These are phyloP conservation scores for Dicrurus megarhynchus DNA, from an alignment of 2,113 vertebrate genomes.

Conservation along the genomic window DNA sequence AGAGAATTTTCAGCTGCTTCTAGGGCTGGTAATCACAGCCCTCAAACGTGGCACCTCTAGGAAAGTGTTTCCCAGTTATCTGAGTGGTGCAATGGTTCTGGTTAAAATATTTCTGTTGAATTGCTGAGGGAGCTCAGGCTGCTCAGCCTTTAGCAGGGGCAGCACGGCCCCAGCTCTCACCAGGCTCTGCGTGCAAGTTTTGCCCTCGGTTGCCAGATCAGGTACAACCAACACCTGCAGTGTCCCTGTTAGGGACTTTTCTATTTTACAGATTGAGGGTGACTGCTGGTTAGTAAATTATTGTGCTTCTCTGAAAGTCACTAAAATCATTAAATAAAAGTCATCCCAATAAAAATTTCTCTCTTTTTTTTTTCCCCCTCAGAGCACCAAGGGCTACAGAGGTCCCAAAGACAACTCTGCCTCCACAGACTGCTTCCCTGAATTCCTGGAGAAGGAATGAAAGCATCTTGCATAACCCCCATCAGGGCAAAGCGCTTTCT, in stretches of 20 bases:
- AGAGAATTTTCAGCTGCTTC: neutral
- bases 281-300: neutral
- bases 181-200: neutral
- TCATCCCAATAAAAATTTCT: neutral
- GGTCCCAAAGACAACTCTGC: neutral
- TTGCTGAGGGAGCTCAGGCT: neutral
- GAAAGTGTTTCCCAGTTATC: neutral
- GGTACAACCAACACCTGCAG: neutral
- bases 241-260: neutral
- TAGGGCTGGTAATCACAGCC: neutral
- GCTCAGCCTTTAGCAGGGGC: neutral
- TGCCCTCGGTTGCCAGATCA: neutral
- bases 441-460: neutral
- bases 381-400: neutral
- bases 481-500: neutral
- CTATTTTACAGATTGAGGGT: neutral
- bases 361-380: neutral
- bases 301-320: neutral
- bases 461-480: neutral
- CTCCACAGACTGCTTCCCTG: neutral
- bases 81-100: neutral
- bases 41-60: accelerated
- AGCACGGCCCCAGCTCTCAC: neutral
- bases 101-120: neutral
- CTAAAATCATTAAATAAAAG: neutral